Evolutionary conservation across 2,888 invertebrate genomes (phyloP), one percentile per base, ranked within the genome.

Genomic region (Eremobia ochroleuca): DNA sequence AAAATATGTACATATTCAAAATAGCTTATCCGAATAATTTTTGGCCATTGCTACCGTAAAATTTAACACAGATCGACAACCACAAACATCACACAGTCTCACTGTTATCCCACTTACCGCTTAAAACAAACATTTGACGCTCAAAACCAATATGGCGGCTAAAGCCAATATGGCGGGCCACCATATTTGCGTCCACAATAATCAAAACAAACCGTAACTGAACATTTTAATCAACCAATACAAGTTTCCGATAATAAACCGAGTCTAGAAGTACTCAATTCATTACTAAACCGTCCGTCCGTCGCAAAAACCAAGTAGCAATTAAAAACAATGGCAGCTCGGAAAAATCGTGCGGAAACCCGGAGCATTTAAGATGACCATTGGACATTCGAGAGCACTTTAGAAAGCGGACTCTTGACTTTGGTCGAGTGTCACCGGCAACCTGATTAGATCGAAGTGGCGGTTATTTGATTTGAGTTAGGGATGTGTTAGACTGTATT

Each of bases 381-480:
- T 84, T 87, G 82, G 85, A 83, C 86, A 84, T 85, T 88, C 65
- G 86, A 94, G 92, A 83, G 91, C 90, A 82, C 93, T 93, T 87
- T 72, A 81, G 89, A 84, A 83, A 86, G 61, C 85, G 89, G 90
- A 83, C 92, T 91, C 93, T 94, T 87, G 91, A 93, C 93, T 92
- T 93, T 91, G 88, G 91, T 89, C 89, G 91, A 94, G 93, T 92
- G 90, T 91, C 89, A 78, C 70, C 82, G 88, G 89, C 90, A 89
- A 87, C 91, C 86, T 93, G 94, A 95, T 96, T 95, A 94, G 93
- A 94, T 94, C 90, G 92, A 92, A 90, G 82, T 80, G 78, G 79
- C 80, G 89, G 91, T 92, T 93, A 94, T 95, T 93, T 92, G 93
- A 93, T 94, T 94, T 92, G 91, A 92, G 94, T 92, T 92, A 92